Conservation (phyloP, 2,888 invertebrate species). For the Aspidiotus destructor region DNA sequence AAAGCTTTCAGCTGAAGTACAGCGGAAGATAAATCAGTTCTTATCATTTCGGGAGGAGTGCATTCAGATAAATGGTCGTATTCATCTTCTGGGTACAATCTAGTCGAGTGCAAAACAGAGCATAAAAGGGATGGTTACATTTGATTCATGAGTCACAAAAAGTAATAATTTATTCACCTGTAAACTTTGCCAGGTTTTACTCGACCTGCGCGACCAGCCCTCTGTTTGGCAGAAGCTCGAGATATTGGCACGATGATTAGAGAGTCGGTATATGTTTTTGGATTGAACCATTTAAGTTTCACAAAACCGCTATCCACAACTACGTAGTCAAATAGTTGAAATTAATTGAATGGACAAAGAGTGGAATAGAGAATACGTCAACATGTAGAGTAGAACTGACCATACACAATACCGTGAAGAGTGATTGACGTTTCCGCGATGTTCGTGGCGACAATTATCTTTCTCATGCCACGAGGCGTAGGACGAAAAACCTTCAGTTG, state of each 20-base stretch:
- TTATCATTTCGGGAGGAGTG: slow-evolving; percentile 85
- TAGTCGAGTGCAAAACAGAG: slow-evolving; percentile 40
- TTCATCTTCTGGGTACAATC: slow-evolving; percentile 69
- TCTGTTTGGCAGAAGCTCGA: slow-evolving; percentile 78
- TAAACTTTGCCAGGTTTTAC: slow-evolving; percentile 75
- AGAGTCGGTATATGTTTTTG: slow-evolving; percentile 70
- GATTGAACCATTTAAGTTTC: slow-evolving; percentile 82
- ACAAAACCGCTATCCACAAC: slow-evolving; percentile 95
- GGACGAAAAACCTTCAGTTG: slow-evolving; percentile 77
- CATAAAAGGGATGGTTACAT: not conserved
- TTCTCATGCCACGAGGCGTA: slow-evolving; percentile 63
- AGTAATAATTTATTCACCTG: slow-evolving; percentile 46
- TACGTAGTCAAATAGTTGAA: slow-evolving; percentile 40
- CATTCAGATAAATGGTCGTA: slow-evolving; percentile 57
- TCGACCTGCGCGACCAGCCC: slow-evolving; percentile 87
- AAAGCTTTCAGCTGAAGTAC: slow-evolving; percentile 85
- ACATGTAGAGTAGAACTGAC: slow-evolving; percentile 46
- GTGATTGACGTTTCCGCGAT: slow-evolving; percentile 96
- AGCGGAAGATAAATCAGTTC: slow-evolving; percentile 74
- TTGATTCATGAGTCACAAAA: not conserved
- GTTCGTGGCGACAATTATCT: slow-evolving; percentile 88
- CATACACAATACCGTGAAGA: slow-evolving; percentile 82
- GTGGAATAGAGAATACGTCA: not conserved
- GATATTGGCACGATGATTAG: slow-evolving; percentile 74
- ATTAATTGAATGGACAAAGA: not conserved